Evolutionary conservation across 2,797 vertebrate genomes (phyloP).

Genomic region (Sebastes nivosus): DNA sequence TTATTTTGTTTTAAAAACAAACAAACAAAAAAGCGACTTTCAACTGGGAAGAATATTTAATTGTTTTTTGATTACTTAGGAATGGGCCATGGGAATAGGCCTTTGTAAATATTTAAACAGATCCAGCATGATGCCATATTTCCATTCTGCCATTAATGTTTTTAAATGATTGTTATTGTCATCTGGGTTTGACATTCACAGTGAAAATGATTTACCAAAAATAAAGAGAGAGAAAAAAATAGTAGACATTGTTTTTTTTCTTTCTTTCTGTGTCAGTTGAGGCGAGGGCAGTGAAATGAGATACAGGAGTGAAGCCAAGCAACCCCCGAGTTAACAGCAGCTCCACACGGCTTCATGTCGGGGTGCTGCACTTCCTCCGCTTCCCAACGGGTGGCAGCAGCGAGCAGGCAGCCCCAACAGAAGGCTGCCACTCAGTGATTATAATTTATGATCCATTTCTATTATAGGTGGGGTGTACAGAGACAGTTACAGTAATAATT

Average conservation of each 20-base stretch:
- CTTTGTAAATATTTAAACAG: constrained; percentile 89
- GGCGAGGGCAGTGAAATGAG: constrained; percentile 52
- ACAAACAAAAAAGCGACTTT: constrained; percentile 84
- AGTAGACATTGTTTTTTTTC: constrained; percentile 34
- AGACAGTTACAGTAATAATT: constrained; percentile 99
- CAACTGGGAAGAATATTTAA: constrained; percentile 86
- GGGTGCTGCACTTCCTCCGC: constrained; percentile 30
- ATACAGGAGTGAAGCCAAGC: background rate
- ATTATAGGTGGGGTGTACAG: constrained; percentile 99
- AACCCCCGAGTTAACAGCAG: background rate
- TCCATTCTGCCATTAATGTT: constrained; percentile 83
- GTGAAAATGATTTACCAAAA: constrained; percentile 63
- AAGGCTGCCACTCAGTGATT: constrained; percentile 93
- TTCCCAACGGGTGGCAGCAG: constrained; percentile 89
- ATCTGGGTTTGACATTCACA: constrained; percentile 72
- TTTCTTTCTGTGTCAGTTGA: constrained; percentile 53
- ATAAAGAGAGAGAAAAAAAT: constrained; percentile 42
- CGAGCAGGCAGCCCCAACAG: constrained; percentile 75
- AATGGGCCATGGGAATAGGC: constrained; percentile 84
- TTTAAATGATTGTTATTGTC: constrained; percentile 82
- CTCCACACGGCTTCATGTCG: background rate
- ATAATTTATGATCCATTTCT: constrained; percentile 98
- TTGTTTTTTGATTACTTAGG: constrained; percentile 88
- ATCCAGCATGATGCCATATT: constrained; percentile 82
- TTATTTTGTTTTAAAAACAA: constrained; percentile 85